Conservation (phyloP, 2,113 vertebrate genomes). For the Sinocyclocheilus maitianheensis region DNA sequence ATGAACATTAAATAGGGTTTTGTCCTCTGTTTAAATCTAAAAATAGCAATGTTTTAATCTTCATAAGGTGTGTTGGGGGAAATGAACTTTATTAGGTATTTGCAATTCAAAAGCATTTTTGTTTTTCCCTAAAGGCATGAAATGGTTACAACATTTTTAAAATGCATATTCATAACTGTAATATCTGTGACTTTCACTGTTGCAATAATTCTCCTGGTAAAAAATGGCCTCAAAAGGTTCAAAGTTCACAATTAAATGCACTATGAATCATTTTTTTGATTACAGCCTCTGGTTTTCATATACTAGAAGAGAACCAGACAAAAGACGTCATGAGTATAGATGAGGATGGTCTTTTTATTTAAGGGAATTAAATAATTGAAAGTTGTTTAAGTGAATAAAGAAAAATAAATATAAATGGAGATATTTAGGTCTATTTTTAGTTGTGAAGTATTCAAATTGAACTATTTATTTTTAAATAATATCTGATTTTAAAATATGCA, state of each 20-base stretch:
- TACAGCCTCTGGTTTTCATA: background rate
- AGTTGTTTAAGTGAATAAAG: too few relatives aligned
- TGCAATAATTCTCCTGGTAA: background rate
- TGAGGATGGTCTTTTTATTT: too few relatives aligned
- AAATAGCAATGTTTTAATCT: background rate
- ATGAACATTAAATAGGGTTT: background rate
- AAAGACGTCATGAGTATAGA: too few relatives aligned
- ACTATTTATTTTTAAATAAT: too few relatives aligned
- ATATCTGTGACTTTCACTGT: background rate
- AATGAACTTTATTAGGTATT: background rate
- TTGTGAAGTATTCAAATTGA: too few relatives aligned
- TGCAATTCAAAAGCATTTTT: constrained; percentile 3
- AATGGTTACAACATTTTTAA: background rate
- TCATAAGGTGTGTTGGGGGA: background rate
- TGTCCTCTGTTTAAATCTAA: background rate
- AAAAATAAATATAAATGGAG: too few relatives aligned
- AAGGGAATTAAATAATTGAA: too few relatives aligned
- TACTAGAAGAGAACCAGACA: background rate
- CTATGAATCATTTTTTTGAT: background rate
- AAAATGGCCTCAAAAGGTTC: background rate
- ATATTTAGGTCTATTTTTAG: too few relatives aligned
- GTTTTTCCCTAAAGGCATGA: background rate
- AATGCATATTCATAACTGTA: background rate
- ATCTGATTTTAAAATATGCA: too few relatives aligned
- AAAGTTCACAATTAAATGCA: background rate